Conservation (phyloP, 1,140 invertebrate species). For the Myzus persicae region DNA sequence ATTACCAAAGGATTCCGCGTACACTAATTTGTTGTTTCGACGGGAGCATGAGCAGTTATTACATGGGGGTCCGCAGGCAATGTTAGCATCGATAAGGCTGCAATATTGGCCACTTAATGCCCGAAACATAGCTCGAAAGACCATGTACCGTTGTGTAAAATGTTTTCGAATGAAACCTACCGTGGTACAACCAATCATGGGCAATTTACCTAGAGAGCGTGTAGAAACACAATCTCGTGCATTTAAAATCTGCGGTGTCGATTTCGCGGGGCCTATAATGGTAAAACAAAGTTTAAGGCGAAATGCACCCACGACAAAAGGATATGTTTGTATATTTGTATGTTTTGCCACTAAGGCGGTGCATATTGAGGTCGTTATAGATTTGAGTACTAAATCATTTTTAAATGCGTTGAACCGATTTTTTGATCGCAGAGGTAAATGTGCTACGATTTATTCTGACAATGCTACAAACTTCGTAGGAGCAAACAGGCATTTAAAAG, state of each 20-base stretch:
- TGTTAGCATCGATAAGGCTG: too few relatives aligned
- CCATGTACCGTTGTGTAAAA: too few relatives aligned
- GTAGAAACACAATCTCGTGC: neutral
- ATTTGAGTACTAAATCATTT: conserved; percentile 62
- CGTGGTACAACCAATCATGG: too few relatives aligned
- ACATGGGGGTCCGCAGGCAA: too few relatives aligned
- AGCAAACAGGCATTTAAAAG: conserved; percentile 60
- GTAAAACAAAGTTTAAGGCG: conserved; percentile 60
- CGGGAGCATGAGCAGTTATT: too few relatives aligned
- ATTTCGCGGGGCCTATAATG: conserved; percentile 63
- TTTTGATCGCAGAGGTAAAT: conserved; percentile 61
- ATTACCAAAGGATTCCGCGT: too few relatives aligned
- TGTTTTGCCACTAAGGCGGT: conserved; percentile 64
- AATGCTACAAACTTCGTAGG: conserved; percentile 63
- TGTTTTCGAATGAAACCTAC: neutral
- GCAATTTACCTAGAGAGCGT: neutral
- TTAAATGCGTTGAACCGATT: conserved; percentile 62
- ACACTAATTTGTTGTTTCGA: neutral
- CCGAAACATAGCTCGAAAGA: too few relatives aligned
- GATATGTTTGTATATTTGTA: conserved; percentile 64
- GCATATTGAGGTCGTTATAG: conserved; percentile 64
- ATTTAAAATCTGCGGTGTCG: conserved; percentile 58
- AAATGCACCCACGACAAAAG: conserved; percentile 61
- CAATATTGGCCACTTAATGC: too few relatives aligned
- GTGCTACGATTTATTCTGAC: conserved; percentile 62